Evolutionary conservation across 2,888 invertebrate genomes (phyloP), one percentile per base, ranked within the genome.

Genomic region (Drosophila pseudotakahashii): DNA sequence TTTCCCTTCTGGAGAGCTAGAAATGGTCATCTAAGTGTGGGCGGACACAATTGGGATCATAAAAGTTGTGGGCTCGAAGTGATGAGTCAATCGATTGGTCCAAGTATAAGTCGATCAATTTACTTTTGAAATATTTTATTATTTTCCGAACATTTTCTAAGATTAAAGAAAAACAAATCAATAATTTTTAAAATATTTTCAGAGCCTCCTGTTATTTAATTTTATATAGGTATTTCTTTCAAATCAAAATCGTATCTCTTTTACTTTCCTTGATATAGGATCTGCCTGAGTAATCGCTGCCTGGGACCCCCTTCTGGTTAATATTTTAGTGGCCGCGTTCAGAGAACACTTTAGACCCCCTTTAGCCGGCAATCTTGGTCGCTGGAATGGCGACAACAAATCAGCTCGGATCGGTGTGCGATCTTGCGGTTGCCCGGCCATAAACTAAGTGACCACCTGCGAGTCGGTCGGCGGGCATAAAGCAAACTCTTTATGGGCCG

Each of bases 401-500:
- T 81, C 87, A 88, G 75, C 48, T 58, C 30, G 36, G 68, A 70
- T 63, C 73, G 80, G 76, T 81, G 73, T 60, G 71, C 50, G 75
- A 71, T 75, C 48, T 62, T 60, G 69, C 50, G 63, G 64, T 62
- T 64, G 75, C 70, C 52, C 58, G 64, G 66, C 59, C 69, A 67
- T 85, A 85, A 85, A 81, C 79, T 73, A 77, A 58, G 54, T 73
- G 79, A 57, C 75, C 71, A 55, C 67, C 78, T 57, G 62, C 60
- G 42, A 41, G 37, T 14, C 36, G n/a, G 16, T 51, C 34, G 79
- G 44, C 52, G 39, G 16, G 42, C 85, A 76, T 81, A 88, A 81
- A 81, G 82, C 73, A 76, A 72, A 61, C 39, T 76, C 58, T 81
- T 81, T 81, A 81, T 88, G 81, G 66, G 81, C 73, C 73, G 48